Evolutionary conservation across 2,888 invertebrate species (phyloP).

Genomic region (Hypselothyrea guttata): DNA sequence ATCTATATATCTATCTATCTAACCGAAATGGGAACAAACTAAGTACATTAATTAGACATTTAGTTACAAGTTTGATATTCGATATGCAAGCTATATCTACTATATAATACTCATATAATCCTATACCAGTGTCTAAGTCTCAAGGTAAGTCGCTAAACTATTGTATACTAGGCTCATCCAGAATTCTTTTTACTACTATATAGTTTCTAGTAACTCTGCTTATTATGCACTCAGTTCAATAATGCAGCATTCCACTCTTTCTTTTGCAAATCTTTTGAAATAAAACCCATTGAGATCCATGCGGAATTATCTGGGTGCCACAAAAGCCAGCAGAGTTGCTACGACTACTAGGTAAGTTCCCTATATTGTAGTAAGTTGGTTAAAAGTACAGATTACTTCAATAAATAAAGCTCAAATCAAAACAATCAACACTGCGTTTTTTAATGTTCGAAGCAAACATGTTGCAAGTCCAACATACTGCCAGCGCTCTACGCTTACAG

Average conservation of each 20-base stretch:
- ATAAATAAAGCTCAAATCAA: neutral
- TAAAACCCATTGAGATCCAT: constrained; percentile 29
- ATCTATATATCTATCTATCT: neutral
- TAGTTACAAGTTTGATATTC: too few species aligned
- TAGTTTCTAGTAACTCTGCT: constrained; percentile 14
- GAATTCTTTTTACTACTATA: too few species aligned
- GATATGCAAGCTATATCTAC: too few species aligned
- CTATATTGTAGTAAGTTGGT: too few species aligned
- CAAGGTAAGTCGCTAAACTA: constrained; percentile 33
- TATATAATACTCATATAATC: constrained; percentile 2
- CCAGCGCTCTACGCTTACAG: constrained; percentile 7
- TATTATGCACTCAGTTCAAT: constrained; percentile 32
- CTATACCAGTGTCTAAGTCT: too few species aligned
- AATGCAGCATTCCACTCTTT: constrained; percentile 40
- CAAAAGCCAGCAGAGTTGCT: neutral
- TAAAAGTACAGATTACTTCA: too few species aligned
- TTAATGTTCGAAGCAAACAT: neutral
- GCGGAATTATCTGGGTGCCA: constrained; percentile 24
- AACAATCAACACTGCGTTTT: constrained; percentile 8
- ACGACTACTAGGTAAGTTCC: constrained; percentile 36
- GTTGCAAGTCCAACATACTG: constrained; percentile 27
- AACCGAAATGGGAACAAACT: neutral
- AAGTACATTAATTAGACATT: neutral
- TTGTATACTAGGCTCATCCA: constrained; percentile 5
- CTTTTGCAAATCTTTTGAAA: constrained; percentile 38